Evolutionary conservation across 2,797 vertebrate genomes (phyloP).

Genomic region (Pitangus sulphuratus): DNA sequence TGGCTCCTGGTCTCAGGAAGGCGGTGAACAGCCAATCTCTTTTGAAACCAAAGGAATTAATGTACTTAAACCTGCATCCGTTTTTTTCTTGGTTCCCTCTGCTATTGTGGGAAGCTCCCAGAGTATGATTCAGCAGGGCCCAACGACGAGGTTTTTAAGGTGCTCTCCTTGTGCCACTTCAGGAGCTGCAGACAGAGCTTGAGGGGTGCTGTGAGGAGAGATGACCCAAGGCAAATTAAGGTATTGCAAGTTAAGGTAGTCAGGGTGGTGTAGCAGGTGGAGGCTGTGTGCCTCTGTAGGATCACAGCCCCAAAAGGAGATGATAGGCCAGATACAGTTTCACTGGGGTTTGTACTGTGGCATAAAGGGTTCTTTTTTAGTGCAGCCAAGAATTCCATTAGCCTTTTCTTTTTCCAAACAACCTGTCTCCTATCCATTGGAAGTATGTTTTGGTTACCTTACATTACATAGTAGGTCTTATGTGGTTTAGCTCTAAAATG

Average conservation of each 20-base stretch:
- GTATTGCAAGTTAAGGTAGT: accelerated
- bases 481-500: not conserved
- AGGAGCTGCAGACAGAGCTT: not conserved
- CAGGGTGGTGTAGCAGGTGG: not conserved
- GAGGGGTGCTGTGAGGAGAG: not conserved
- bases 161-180: accelerated
- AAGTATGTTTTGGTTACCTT: not conserved
- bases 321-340: slow-evolving; percentile 16
- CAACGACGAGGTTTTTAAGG: not conserved
- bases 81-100: not conserved
- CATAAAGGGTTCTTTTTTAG: slow-evolving; percentile 38
- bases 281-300: accelerated
- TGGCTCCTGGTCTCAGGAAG: not conserved
- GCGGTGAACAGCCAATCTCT: not conserved
- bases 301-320: not conserved
- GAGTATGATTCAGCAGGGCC: not conserved
- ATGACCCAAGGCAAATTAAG: not conserved
- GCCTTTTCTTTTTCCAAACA: slow-evolving; percentile 26
- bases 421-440: not conserved
- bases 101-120: not conserved
- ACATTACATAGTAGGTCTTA: not conserved
- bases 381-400: slow-evolving; percentile 49
- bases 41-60: not conserved
- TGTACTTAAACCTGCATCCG: not conserved
- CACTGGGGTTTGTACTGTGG: not conserved